Conservation (phyloP, 2,797 vertebrate species). For the Eutrigla gurnardus region DNA sequence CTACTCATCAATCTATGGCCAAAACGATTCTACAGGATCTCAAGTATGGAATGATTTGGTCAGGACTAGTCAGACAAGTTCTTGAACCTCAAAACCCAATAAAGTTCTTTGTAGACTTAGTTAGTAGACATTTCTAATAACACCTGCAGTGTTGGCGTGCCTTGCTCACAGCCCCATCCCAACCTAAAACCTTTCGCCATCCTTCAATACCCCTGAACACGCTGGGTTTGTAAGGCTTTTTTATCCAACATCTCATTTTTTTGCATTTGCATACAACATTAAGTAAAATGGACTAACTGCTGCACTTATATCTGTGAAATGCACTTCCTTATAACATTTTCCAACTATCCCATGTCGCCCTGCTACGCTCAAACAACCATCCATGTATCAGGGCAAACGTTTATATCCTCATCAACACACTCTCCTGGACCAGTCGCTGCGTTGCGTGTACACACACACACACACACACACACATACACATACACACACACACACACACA, state of each 20-base stretch:
- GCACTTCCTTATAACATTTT: neutral
- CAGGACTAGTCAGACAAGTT: too few relatives aligned
- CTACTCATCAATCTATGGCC: too few relatives aligned
- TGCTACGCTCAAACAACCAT: neutral
- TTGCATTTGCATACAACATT: slow-evolving; percentile 17
- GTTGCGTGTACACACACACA: slow-evolving; percentile 19
- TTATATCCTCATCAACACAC: slow-evolving; percentile 3
- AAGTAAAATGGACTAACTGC: neutral
- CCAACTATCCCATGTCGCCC: neutral
- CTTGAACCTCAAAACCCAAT: too few relatives aligned
- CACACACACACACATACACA: neutral
- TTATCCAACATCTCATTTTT: neutral
- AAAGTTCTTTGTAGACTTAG: too few relatives aligned
- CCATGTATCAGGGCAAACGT: slow-evolving; percentile 12
- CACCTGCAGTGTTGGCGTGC: neutral
- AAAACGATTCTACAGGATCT: too few relatives aligned
- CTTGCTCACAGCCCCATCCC: neutral
- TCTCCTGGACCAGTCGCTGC: slow-evolving; percentile 20
- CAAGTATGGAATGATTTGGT: too few relatives aligned
- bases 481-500: slow-evolving; percentile 31
- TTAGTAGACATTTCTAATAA: neutral
- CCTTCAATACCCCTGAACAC: slow-evolving; percentile 8
- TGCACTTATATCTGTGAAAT: slow-evolving; percentile 8
- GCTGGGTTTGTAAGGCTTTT: neutral
- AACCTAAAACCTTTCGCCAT: neutral